phyloP scores from a whole-genome alignment of 2,797 vertebrate species.

The Epinephelus malabaricus region DNA sequence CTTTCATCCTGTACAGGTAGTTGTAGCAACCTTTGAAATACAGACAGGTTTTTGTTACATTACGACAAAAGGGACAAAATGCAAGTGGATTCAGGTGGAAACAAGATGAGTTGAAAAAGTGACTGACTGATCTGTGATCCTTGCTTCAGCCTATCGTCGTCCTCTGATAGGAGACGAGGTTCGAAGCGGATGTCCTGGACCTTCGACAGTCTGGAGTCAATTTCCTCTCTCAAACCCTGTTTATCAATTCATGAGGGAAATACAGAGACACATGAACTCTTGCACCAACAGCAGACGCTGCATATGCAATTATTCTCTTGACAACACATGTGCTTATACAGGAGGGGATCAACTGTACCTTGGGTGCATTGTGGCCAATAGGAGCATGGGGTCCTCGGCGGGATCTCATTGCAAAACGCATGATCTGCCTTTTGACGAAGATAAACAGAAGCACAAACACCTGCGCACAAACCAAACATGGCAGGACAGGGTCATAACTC shows the following conservation, averaged over 20 bases:
- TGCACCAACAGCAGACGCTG: not conserved
- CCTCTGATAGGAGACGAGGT: constrained; percentile 90
- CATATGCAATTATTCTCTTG: too few species aligned
- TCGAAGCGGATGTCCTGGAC: constrained; percentile 97
- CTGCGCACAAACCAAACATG: constrained; percentile 72
- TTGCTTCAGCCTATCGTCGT: constrained; percentile 90
- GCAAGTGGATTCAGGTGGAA: not conserved
- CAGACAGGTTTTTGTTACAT: not conserved
- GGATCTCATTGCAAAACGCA: constrained; percentile 98
- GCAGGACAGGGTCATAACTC: not conserved
- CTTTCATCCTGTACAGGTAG: constrained; percentile 98
- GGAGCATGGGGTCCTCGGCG: constrained; percentile 95
- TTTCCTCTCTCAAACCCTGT: constrained; percentile 94
- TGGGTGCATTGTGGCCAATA: constrained; percentile 96
- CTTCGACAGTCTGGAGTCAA: constrained; percentile 90
- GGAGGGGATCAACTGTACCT: constrained; percentile 80
- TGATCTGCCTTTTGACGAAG: constrained; percentile 98
- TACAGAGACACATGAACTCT: not conserved
- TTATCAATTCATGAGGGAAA: not conserved
- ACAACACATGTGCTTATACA: not conserved
- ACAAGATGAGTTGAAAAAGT: not conserved
- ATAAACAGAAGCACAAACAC: constrained; percentile 98
- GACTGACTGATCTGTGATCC: constrained; percentile 83
- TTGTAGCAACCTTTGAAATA: constrained; percentile 91
- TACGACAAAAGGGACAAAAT: not conserved